Conservation (phyloP, 2,888 invertebrate genomes). For the Andrena minutula region DNA sequence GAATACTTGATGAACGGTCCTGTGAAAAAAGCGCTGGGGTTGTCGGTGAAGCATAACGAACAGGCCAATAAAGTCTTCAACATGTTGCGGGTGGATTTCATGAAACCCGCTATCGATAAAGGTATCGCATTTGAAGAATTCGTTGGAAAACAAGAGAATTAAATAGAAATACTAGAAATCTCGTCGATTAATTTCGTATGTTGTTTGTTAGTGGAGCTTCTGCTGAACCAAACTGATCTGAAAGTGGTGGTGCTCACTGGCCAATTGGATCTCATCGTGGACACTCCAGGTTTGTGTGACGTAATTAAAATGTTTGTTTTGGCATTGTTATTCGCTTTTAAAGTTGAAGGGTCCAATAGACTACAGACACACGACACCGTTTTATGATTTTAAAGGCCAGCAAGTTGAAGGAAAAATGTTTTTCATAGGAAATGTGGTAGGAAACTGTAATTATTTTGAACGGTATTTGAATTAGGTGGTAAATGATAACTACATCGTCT, state of each 20-base stretch:
- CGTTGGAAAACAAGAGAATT: no score
- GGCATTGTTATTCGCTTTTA: no score
- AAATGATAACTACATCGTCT: no score
- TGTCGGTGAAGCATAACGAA: conserved; percentile 87
- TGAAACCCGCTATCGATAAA: conserved; percentile 91
- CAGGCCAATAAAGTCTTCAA: conserved; percentile 88
- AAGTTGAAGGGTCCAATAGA: no score
- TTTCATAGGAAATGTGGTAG: no score
- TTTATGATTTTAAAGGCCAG: no score
- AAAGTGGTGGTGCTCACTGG: conserved; percentile 91
- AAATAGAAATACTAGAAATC: background rate
- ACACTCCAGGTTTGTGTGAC: conserved; percentile 88
- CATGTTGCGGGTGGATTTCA: conserved; percentile 89
- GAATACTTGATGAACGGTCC: conserved; percentile 89
- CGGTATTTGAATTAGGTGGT: no score
- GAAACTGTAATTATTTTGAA: no score
- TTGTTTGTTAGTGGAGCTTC: conserved; percentile 87
- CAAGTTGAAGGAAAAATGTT: no score
- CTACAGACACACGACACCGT: no score
- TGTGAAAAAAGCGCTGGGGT: conserved; percentile 89
- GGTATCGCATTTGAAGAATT: conserved; percentile 84
- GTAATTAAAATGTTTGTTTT: no score
- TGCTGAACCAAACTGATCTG: conserved; percentile 89
- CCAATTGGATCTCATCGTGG: conserved; percentile 94
- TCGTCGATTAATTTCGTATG: background rate